phyloP scores from a whole-genome alignment of 1,140 invertebrate genomes.

The Wasmannia auropunctata region DNA sequence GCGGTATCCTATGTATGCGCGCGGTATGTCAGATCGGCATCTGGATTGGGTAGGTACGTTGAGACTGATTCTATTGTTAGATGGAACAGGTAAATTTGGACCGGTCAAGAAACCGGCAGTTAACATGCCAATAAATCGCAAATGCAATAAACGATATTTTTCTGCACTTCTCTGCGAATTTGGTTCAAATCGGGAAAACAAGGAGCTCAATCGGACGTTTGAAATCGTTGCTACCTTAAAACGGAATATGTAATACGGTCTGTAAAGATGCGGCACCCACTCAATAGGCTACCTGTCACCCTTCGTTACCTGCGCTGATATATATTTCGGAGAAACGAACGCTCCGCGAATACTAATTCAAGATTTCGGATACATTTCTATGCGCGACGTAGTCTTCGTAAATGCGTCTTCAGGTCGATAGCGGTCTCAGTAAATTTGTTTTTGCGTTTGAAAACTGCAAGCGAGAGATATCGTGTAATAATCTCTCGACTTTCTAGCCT shows the following conservation, averaged over 20 bases:
- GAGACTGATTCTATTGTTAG: not conserved
- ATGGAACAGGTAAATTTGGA: not conserved
- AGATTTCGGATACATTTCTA: not conserved
- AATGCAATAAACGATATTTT: not conserved
- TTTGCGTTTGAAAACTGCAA: constrained; percentile 12
- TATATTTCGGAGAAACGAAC: not conserved
- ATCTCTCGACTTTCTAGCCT: constrained; percentile 30
- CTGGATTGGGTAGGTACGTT: not conserved
- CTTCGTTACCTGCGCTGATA: not conserved
- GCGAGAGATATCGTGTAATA: constrained; percentile 17
- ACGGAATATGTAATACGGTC: not conserved
- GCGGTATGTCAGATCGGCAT: not conserved
- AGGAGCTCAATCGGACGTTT: not conserved
- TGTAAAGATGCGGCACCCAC: not conserved
- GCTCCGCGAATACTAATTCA: not conserved
- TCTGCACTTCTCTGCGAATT: not conserved
- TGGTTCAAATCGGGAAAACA: not conserved
- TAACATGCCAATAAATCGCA: not conserved
- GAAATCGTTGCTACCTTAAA: not conserved
- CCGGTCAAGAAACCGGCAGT: not conserved
- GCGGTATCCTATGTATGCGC: too few species aligned
- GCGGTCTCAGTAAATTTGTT: constrained; percentile 23
- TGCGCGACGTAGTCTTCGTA: not conserved
- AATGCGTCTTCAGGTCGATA: not conserved
- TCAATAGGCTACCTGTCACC: too few species aligned